A percentile compares a stretch with the other conserved stretches of the same genome.
Evolutionary conservation across 2,888 invertebrate species (phyloP).

Genomic region (Hetaerina titia): DNA sequence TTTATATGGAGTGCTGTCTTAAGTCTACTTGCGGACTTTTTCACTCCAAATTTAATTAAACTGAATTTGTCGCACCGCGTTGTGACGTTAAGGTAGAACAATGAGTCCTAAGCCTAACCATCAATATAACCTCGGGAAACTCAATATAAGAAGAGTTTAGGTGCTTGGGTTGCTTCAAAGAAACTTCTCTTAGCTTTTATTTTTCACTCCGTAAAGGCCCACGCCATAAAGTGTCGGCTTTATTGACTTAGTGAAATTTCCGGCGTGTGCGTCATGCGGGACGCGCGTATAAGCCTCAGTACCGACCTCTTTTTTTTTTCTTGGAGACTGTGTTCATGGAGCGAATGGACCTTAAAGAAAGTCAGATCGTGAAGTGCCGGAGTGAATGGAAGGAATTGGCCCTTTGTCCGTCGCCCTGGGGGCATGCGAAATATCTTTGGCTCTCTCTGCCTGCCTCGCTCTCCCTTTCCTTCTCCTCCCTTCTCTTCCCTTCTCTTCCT

Average conservation of each 20-base stretch:
- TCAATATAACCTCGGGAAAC: not conserved
- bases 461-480: not conserved
- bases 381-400: not conserved
- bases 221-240: constrained; percentile 7
- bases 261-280: not conserved
- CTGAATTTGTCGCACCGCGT: not conserved
- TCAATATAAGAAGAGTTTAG: not conserved
- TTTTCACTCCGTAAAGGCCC: not conserved
- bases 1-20: not conserved
- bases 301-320: not conserved
- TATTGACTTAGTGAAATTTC: constrained; percentile 27
- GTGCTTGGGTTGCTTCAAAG: not conserved
- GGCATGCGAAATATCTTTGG: not conserved
- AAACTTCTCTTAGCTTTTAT: not conserved
- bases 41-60: not conserved
- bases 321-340: not conserved
- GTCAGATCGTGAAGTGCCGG: not conserved
- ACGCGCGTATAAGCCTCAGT: not conserved
- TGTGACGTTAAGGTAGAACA: not conserved
- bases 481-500: not conserved
- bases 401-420: not conserved
- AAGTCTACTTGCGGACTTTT: not conserved
- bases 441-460: too few species aligned
- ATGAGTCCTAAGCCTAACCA: not conserved
- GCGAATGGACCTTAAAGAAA: constrained; percentile 13